These are phyloP conservation scores for Puntigrus tetrazona DNA, from an alignment of 2,113 vertebrate species.

Conservation along the genomic window DNA sequence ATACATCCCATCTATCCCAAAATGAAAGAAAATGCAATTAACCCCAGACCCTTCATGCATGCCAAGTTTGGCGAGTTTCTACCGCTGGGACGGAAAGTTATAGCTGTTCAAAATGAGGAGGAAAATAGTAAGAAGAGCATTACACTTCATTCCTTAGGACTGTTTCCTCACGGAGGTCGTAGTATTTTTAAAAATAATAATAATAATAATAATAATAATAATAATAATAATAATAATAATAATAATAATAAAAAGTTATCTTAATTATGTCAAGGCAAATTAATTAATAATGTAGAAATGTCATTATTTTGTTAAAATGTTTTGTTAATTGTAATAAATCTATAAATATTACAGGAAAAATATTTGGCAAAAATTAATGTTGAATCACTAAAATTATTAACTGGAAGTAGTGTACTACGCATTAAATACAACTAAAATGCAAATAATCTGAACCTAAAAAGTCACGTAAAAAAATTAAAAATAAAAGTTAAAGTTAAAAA, in stretches of 20 bases:
- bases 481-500: no score
- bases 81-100: background rate
- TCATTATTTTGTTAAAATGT: background rate
- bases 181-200: background rate
- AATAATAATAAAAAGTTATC: background rate
- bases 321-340: no score
- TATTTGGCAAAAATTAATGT: no score
- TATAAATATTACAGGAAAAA: no score
- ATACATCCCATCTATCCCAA: background rate
- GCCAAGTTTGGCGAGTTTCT: background rate
- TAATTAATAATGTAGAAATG: background rate
- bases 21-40: background rate
- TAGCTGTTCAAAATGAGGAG: background rate
- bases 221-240: background rate
- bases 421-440: no score
- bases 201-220: no score
- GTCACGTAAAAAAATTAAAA: no score
- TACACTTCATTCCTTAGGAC: background rate
- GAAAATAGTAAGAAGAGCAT: background rate
- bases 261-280: background rate
- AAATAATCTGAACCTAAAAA: no score
- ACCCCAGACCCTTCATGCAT: background rate
- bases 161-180: background rate
- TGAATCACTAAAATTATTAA: no score
- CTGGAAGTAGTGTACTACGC: no score